phyloP scores from a whole-genome alignment of 2,888 invertebrate species.

The Phytoseiulus persimilis region DNA sequence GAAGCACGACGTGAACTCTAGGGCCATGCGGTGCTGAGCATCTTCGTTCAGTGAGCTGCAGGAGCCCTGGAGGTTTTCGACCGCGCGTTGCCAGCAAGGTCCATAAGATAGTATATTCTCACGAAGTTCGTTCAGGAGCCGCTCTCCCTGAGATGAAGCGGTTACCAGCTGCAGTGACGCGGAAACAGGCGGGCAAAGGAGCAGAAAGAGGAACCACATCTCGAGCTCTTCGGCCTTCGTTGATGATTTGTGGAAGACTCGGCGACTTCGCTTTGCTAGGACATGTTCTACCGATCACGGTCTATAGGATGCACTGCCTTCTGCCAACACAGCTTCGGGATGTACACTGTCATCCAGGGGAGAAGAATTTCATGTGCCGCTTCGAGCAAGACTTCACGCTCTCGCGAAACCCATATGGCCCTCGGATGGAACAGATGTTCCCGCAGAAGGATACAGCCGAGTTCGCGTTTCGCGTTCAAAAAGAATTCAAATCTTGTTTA shows the following conservation, averaged over 20 bases:
- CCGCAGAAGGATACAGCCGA: not conserved
- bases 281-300: not conserved
- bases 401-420: not conserved
- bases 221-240: not conserved
- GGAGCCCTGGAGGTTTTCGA: not conserved
- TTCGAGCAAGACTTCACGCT: not conserved
- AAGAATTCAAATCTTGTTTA: not conserved
- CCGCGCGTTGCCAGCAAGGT: constrained; percentile 32
- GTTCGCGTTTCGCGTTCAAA: not conserved
- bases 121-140: constrained; percentile 22
- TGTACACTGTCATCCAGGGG: too few species aligned
- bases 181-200: not conserved
- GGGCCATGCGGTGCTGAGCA: constrained; percentile 12
- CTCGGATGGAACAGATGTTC: not conserved
- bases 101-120: not conserved
- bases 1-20: constrained; percentile 21
- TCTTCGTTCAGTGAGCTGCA: constrained; percentile 5
- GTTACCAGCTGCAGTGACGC: not conserved
- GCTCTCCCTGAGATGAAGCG: not conserved
- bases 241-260: not conserved
- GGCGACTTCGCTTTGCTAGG: not conserved
- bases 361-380: too few species aligned
- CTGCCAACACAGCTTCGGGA: not conserved
- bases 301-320: not conserved
- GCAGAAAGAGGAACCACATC: not conserved